Evolutionary conservation across 2,797 vertebrate genomes (phyloP).

Genomic region (Malurus splendens): DNA sequence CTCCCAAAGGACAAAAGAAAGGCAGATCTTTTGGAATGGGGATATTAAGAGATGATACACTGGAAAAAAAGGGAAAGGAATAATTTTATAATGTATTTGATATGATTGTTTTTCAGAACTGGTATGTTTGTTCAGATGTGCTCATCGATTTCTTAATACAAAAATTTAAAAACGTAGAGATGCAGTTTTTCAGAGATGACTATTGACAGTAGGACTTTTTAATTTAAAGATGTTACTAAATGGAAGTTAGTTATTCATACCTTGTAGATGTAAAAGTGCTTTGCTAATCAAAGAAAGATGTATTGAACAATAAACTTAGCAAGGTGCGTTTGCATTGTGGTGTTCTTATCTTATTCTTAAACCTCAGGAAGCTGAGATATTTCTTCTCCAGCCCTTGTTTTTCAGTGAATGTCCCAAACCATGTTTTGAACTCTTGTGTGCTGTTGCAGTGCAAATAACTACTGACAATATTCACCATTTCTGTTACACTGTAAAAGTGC

Average conservation of each 20-base stretch:
- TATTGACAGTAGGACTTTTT: neutral
- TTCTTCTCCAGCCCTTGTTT: neutral
- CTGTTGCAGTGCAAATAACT: neutral
- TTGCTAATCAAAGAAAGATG: neutral
- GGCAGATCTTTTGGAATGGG: neutral
- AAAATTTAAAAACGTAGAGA: neutral
- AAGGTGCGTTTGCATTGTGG: neutral
- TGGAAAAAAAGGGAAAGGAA: neutral
- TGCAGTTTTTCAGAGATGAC: neutral
- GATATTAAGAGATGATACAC: neutral
- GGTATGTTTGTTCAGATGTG: neutral
- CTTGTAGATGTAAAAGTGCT: neutral
- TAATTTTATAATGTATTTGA: neutral
- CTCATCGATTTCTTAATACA: neutral
- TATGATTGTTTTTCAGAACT: neutral
- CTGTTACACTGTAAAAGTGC: neutral
- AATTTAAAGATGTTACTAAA: neutral
- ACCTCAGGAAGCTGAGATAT: neutral
- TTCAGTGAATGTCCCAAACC: neutral
- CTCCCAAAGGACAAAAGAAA: neutral
- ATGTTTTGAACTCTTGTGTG: accelerated
- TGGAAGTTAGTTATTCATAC: accelerated
- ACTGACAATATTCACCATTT: accelerated
- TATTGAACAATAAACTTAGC: neutral
- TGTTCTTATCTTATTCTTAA: neutral